These are phyloP conservation scores for Tenebrosternarchus preto DNA, from an alignment of 2,113 vertebrate species.

Conservation along the genomic window DNA sequence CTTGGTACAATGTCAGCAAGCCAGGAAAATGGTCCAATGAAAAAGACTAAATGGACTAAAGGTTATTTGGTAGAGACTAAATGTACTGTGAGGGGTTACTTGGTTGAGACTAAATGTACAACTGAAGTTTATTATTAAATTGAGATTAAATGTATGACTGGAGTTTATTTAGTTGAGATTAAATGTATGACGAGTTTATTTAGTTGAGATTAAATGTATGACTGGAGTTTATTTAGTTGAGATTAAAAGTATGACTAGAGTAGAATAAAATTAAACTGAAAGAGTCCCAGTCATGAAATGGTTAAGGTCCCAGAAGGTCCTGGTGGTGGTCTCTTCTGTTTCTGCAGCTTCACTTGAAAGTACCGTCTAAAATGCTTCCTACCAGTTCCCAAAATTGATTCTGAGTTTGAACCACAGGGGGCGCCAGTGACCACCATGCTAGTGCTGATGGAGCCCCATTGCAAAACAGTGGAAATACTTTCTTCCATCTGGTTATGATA, in stretches of 20 bases:
- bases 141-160: too few relatives aligned
- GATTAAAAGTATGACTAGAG: constrained; percentile 40
- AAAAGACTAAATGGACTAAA: constrained; percentile 53
- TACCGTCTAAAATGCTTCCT: background rate
- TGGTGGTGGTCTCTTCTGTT: background rate
- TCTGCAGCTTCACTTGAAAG: background rate
- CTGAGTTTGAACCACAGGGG: constrained; percentile 35
- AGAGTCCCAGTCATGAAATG: too few relatives aligned
- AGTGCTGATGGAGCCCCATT: background rate
- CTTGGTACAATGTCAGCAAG: constrained; percentile 59
- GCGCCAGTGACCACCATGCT: constrained; percentile 45
- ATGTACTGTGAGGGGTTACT: background rate
- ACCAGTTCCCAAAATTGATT: background rate
- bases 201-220: too few relatives aligned
- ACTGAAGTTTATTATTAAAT: too few relatives aligned
- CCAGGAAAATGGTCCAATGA: constrained; percentile 47
- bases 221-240: background rate
- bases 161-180: background rate
- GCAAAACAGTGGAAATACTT: background rate
- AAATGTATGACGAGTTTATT: constrained; percentile 48
- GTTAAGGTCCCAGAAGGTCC: too few relatives aligned
- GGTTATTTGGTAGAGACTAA: background rate
- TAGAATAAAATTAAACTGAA: too few relatives aligned
- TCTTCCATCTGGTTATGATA: background rate
- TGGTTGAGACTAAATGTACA: background rate